Evolutionary conservation across 1,140 invertebrate genomes (phyloP), one percentile per base, ranked within the genome.

Genomic region (Heliconius nattereri): DNA sequence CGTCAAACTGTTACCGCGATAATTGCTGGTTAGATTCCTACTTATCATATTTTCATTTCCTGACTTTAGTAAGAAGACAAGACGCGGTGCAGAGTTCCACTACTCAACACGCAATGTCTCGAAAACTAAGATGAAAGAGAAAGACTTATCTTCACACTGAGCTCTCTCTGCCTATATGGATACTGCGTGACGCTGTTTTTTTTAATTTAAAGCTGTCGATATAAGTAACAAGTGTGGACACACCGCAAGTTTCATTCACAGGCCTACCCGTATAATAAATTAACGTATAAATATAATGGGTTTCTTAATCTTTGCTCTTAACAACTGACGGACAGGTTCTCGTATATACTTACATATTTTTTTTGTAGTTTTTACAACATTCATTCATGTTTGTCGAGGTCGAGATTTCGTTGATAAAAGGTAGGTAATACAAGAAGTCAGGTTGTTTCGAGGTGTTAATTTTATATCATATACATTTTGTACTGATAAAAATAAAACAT

Each of bases 241-340:
- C 78, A 45, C 32, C 78, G 78, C 71, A 35, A 80, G 74, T 37
- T 80, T 76, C 78, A 80, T 80, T 80, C 78, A 80, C 75, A 70
- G 35, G 57, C 40, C 60, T 71, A 76, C 66, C 52, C 60, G 60
- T 66, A 66, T 66, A 66, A 80, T 76, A 80, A 76, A 80, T 80
- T 76, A 73, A 72, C 45, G 79, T 76, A 76, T 80, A 75, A 72
- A 80, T 52, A 76, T 80, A 80, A 80, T 80, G 52, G 74, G 74
- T 80, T 80, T 76, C 52, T 80, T 80, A 80, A 80, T 66, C 60
- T 66, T 66, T 66, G 60, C 60, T 66, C 60, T 66, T 66, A 66
- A 66, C 20, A 66, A 66, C 29, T 29, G 74, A 73, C 70, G 20
- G 75, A 77, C 75, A 76, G 79, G 75, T 77, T 77, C 37, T 23